Base-by-base conservation (phyloP, 1,140 invertebrate species). In the Diorhabda elongata region DNA sequence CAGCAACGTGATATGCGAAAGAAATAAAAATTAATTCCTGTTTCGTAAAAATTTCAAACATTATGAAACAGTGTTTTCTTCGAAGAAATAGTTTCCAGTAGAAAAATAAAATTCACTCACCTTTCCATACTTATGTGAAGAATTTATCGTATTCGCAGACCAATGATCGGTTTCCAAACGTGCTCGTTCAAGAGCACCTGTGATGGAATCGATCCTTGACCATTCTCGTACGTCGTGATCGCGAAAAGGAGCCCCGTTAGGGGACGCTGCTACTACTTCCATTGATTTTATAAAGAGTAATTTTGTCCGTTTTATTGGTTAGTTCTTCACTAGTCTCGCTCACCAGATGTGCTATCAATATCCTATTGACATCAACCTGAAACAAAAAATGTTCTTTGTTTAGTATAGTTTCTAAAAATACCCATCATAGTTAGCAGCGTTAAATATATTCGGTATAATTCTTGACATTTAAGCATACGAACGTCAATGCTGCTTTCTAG, bases 221-320 rank as follows among this genome's bases (percentile, higher is more conserved):
- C 85, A 86, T 74, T 86, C 84, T 71, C 80, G 79, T 61, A 85
- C 83, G 76, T 86, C 83, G 74, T 82, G 83, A 72, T 83, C 83
- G 68, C 82, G 81, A 71, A 83, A 82, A 4, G 84, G 81, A 43
- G 78, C 71, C 44, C 76, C 76, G 59, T 79, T 76, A 64, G 80
- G 80, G 52, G 81, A 77, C 69, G 83, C 81, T 68, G 83, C 69
- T 63, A 85, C 83, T 59, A 86, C 79, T 78, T 86, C 85, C 85
- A 86, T 86, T 26, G 26, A 60, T 66, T 72, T 69, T 45, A 61
- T 43, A 42, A 45, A 63, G 9, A 5, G 3, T 60, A 44, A n/a
- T 61, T 44, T 60, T 5, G 60, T 43, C 71, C 44, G 6, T 4
- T 52, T 52, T 52, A 3, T 4, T 6, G 2, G 47, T 52, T 52